Evolutionary conservation across 2,113 vertebrate species (phyloP).

Genomic region (Amia ocellicauda): DNA sequence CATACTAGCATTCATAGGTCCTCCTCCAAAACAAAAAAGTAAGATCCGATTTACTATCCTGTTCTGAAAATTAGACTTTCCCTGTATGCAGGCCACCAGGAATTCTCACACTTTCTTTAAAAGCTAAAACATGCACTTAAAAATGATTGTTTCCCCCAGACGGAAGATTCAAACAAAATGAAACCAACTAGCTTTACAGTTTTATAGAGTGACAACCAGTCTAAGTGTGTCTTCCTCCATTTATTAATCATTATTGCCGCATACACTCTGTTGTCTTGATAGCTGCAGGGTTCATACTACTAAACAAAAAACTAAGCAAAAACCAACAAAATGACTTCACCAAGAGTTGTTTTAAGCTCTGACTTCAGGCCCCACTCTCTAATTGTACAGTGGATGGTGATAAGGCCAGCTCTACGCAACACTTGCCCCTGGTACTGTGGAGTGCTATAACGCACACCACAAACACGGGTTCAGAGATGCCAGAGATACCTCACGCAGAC

Average conservation of each 20-base stretch:
- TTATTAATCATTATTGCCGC: conserved; percentile 27
- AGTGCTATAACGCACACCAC: conserved; percentile 60
- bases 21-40: too few species aligned
- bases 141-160: not conserved
- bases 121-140: not conserved
- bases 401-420: conserved; percentile 43
- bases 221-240: conserved; percentile 18
- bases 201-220: too few species aligned
- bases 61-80: too few species aligned
- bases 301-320: not conserved
- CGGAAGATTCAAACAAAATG: not conserved
- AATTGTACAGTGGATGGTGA: conserved; percentile 37
- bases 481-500: conserved; percentile 32
- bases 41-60: too few species aligned
- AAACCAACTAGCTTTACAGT: too few species aligned
- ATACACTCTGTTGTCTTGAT: conserved; percentile 24
- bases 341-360: conserved; percentile 36
- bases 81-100: too few species aligned
- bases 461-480: conserved; percentile 24
- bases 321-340: not conserved
- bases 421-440: conserved; percentile 31
- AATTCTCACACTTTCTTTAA: not conserved
- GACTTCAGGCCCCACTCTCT: conserved; percentile 32
- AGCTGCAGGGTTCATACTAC: not conserved
- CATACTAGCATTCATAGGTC: too few species aligned